Evolutionary conservation across 92 coral and sea anemone genomes (phyloP).

Genomic region (Diadumene lineata): DNA sequence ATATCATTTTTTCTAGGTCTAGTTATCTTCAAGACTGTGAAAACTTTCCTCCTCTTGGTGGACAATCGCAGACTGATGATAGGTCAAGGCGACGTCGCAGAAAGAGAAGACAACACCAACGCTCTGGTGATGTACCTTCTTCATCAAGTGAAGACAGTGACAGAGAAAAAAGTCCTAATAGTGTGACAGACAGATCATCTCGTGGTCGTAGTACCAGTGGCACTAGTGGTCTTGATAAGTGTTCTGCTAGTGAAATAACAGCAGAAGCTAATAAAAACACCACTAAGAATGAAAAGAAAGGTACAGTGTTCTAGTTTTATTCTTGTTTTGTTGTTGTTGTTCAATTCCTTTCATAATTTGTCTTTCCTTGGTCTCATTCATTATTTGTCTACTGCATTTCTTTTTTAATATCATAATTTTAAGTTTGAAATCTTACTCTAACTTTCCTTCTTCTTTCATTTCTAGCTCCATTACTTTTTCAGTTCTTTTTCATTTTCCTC

Average conservation of each 20-base stretch:
- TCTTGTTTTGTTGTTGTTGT: background rate
- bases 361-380: no score
- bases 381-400: no score
- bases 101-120: conserved; percentile 68
- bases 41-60: conserved; percentile 44
- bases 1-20: conserved; percentile 10
- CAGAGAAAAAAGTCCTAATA: conserved; percentile 54
- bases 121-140: conserved; percentile 85
- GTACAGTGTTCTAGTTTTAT: background rate
- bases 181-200: conserved; percentile 24
- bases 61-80: conserved; percentile 57
- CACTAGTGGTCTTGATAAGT: conserved; percentile 7
- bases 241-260: conserved; percentile 21
- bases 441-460: no score
- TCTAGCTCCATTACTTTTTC: no score
- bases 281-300: conserved; percentile 3
- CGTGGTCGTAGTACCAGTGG: conserved; percentile 36
- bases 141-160: conserved; percentile 87
- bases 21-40: conserved; percentile 30
- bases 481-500: no score
- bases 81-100: conserved; percentile 72
- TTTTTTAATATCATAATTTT: no score
- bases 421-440: no score
- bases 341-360: no score
- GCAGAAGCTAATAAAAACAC: conserved; percentile 2